These are phyloP conservation scores for Bombus haemorrhoidalis DNA, from an alignment of 1,140 invertebrate species.

Conservation along the genomic window DNA sequence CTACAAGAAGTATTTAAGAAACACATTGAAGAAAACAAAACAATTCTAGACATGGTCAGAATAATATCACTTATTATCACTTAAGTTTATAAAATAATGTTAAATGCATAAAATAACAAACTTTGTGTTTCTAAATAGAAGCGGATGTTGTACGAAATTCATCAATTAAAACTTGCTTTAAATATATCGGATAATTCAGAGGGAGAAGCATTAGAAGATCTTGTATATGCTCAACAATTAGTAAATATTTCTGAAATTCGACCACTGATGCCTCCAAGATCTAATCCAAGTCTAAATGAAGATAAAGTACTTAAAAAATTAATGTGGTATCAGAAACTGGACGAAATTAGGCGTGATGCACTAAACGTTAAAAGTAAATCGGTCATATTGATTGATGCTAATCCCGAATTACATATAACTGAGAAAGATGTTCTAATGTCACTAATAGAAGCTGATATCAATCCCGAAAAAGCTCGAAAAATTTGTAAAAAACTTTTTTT, in stretches of 20 bases:
- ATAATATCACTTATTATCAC: background rate
- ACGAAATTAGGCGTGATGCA: conserved; percentile 5
- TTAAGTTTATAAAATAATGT: background rate
- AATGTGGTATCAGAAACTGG: conserved; percentile 59
- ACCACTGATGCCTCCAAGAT: conserved; percentile 75
- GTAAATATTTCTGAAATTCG: conserved; percentile 41
- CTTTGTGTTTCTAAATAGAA: conserved; percentile 64
- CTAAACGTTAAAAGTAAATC: background rate
- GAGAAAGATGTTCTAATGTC: conserved; percentile 75
- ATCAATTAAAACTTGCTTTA: conserved; percentile 78
- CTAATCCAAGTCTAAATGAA: conserved; percentile 71
- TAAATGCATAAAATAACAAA: conserved; percentile 1
- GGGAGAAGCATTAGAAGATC: conserved; percentile 61
- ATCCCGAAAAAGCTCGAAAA: conserved; percentile 71
- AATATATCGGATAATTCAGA: conserved; percentile 76
- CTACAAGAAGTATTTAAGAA: conserved; percentile 79
- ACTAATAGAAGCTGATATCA: conserved; percentile 75
- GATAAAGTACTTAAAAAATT: conserved; percentile 74
- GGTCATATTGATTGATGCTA: conserved; percentile 73
- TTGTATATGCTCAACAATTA: conserved; percentile 38
- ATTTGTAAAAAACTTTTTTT: conserved; percentile 73
- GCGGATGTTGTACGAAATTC: conserved; percentile 80
- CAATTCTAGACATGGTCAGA: conserved; percentile 74
- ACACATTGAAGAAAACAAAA: conserved; percentile 77
- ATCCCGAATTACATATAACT: conserved; percentile 74